Evolutionary conservation across 2,797 vertebrate genomes (phyloP).

Genomic region (Amniataba percoides): DNA sequence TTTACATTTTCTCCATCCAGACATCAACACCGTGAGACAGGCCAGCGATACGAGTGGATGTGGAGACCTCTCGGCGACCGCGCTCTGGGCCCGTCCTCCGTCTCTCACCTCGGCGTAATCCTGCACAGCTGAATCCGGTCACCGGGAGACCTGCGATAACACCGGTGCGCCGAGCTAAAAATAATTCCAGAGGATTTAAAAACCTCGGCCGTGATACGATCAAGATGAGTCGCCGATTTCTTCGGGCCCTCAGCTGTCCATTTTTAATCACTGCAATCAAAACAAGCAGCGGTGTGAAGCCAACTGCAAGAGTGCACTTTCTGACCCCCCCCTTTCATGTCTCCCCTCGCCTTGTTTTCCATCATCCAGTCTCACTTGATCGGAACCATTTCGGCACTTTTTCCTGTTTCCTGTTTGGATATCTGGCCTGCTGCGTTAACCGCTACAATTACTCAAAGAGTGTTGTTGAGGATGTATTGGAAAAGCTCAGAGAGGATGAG

Average conservation of each 20-base stretch:
- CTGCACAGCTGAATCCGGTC: slow-evolving; percentile 79
- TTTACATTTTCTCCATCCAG: slow-evolving; percentile 73
- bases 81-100: slow-evolving; percentile 49
- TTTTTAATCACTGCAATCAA: slow-evolving; percentile 66
- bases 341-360: slow-evolving; percentile 62
- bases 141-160: slow-evolving; percentile 63
- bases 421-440: slow-evolving; percentile 68
- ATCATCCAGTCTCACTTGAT: slow-evolving; percentile 66
- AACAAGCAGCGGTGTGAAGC: slow-evolving; percentile 64
- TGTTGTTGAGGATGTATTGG: slow-evolving; percentile 72
- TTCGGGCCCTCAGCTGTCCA: slow-evolving; percentile 52
- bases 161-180: slow-evolving; percentile 67
- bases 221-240: slow-evolving; percentile 49
- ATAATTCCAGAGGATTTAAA: slow-evolving; percentile 65
- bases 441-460: slow-evolving; percentile 71
- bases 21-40: slow-evolving; percentile 64
- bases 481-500: slow-evolving; percentile 62
- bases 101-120: slow-evolving; percentile 79
- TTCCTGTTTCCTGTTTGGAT: slow-evolving; percentile 77
- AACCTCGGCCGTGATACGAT: slow-evolving; percentile 51
- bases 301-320: slow-evolving; percentile 49
- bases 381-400: slow-evolving; percentile 72
- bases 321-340: slow-evolving; percentile 59
- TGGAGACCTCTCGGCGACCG: slow-evolving; percentile 63
- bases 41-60: slow-evolving; percentile 47